Conservation (phyloP, 2,797 vertebrate genomes). For the Tragelaphus oryx region DNA sequence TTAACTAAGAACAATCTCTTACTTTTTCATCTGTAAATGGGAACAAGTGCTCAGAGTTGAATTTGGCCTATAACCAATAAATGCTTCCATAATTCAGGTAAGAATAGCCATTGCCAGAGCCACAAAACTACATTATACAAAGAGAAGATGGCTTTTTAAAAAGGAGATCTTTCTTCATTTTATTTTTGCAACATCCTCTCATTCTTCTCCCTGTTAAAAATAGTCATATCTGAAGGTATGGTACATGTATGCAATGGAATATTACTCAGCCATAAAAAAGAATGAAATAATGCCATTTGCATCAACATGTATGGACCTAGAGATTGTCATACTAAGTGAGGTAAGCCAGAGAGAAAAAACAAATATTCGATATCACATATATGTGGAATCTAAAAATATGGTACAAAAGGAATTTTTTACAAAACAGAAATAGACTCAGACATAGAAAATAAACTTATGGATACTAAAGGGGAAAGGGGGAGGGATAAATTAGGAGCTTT, state of each 20-base stretch:
- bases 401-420: background rate
- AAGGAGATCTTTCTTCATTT: background rate
- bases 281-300: background rate
- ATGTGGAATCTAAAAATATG: background rate
- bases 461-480: background rate
- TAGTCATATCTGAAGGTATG: background rate
- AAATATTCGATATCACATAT: background rate
- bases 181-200: background rate
- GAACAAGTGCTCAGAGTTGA: background rate
- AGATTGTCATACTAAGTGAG: background rate
- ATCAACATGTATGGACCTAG: background rate
- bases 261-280: background rate
- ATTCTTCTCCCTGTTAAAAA: background rate
- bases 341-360: background rate
- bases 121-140: background rate
- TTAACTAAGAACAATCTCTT: background rate
- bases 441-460: background rate
- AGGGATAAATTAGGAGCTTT: background rate
- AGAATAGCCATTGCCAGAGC: background rate
- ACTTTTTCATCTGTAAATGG: background rate
- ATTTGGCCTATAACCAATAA: background rate
- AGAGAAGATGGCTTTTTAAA: background rate
- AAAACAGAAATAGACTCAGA: background rate
- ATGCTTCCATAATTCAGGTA: background rate
- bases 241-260: background rate